phyloP scores from a whole-genome alignment of 2,797 vertebrate species.

The Streptopelia turtur region DNA sequence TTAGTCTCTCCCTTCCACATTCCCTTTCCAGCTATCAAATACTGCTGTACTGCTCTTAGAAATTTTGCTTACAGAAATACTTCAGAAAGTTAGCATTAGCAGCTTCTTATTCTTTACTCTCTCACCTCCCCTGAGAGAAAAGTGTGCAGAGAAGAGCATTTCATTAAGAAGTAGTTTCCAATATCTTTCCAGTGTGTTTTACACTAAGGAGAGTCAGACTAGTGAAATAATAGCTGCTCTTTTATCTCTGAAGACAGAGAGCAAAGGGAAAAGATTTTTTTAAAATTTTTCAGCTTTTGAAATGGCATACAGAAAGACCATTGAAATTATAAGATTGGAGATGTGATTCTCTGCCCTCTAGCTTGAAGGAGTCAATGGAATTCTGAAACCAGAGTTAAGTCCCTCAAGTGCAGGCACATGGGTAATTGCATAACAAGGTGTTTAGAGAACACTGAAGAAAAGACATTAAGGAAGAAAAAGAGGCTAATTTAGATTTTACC shows the following conservation, averaged over 20 bases:
- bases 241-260: not conserved
- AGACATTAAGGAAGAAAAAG: not conserved
- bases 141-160: not conserved
- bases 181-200: not conserved
- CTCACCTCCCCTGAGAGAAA: not conserved
- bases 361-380: not conserved
- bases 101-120: not conserved
- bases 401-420: not conserved
- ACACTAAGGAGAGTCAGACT: not conserved
- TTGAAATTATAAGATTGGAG: not conserved
- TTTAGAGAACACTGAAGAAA: not conserved
- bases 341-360: not conserved
- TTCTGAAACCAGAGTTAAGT: not conserved
- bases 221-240: not conserved
- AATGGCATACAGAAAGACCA: not conserved
- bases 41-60: not conserved
- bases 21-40: not conserved
- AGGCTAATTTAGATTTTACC: not conserved
- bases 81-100: not conserved
- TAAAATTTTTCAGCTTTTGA: not conserved
- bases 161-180: not conserved
- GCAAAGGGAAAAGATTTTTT: not conserved
- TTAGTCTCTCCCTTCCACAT: not conserved
- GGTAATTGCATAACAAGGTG: not conserved
- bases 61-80: not conserved